phyloP scores from a whole-genome alignment of 2,888 invertebrate genomes.

The Selenia dentaria region DNA sequence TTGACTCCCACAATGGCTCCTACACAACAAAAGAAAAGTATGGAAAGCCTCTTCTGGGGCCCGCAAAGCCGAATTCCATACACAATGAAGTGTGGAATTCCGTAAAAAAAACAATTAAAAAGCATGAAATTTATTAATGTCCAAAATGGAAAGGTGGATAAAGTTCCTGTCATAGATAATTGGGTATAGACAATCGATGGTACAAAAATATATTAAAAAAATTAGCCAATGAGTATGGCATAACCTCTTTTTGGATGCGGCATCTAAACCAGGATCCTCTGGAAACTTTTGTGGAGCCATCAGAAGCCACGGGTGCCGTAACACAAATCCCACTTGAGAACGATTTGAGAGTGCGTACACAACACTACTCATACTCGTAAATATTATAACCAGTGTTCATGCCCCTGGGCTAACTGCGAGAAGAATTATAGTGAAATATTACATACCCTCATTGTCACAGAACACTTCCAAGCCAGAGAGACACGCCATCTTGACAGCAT shows the following conservation, averaged over 20 bases:
- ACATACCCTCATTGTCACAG: neutral
- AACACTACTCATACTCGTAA: neutral
- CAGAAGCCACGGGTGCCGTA: too few relatives aligned
- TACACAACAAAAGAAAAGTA: conserved; percentile 21
- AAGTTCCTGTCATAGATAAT: conserved; percentile 1
- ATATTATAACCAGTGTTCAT: conserved; percentile 14
- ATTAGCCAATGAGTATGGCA: neutral
- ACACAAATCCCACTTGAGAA: neutral
- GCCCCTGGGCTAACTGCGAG: conserved; percentile 17
- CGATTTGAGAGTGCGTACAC: neutral
- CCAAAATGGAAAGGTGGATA: neutral
- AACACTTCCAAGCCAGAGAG: neutral
- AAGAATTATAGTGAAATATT: neutral
- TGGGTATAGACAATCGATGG: neutral
- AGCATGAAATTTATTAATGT: neutral
- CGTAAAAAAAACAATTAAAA: neutral
- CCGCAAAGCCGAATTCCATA: neutral
- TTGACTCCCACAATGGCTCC: conserved; percentile 33
- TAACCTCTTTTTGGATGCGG: conserved; percentile 19
- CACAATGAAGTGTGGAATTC: neutral
- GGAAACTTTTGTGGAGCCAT: conserved; percentile 9
- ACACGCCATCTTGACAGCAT: neutral
- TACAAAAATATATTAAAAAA: neutral
- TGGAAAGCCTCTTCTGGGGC: conserved; percentile 22
- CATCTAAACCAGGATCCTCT: conserved; percentile 24